Conservation (phyloP, 1,140 invertebrate genomes). For the Bombus confusus region DNA sequence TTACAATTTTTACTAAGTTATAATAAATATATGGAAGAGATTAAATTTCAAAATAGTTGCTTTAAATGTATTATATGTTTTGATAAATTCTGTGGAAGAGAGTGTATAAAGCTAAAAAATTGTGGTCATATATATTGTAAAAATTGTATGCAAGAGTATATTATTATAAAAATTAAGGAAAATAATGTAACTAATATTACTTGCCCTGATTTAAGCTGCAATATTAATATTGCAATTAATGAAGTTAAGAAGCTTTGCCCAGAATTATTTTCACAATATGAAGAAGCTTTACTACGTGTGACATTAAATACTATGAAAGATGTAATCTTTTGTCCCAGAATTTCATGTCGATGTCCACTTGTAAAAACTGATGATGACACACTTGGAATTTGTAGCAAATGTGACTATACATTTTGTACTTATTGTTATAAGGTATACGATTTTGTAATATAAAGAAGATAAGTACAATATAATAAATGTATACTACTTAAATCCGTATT, state of each 20-base stretch:
- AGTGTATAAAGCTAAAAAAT: conserved; percentile 54
- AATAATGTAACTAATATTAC: conserved; percentile 24
- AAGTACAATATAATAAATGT: background rate
- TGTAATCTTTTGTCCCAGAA: conserved; percentile 84
- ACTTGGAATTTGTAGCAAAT: conserved; percentile 83
- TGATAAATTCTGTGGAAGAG: conserved; percentile 24
- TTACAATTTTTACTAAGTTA: conserved; percentile 50
- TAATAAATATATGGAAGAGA: conserved; percentile 3
- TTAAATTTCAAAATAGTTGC: conserved; percentile 49
- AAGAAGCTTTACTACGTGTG: conserved; percentile 82
- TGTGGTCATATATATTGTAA: conserved; percentile 65
- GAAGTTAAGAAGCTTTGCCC: conserved; percentile 76
- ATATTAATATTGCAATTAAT: conserved; percentile 16
- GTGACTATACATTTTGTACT: conserved; percentile 85
- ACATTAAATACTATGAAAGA: conserved; percentile 84
- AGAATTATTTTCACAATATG: conserved; percentile 84
- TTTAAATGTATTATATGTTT: conserved; percentile 65
- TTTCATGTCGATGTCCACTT: conserved; percentile 84
- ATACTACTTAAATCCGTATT: background rate
- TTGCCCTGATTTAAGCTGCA: conserved; percentile 58
- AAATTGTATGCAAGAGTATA: conserved; percentile 49
- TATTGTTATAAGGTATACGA: conserved; percentile 82
- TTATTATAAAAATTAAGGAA: conserved; percentile 53
- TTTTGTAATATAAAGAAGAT: background rate
- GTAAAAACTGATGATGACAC: conserved; percentile 78